Conservation (phyloP, 2,113 vertebrate genomes). For the Centropus unirufus region DNA sequence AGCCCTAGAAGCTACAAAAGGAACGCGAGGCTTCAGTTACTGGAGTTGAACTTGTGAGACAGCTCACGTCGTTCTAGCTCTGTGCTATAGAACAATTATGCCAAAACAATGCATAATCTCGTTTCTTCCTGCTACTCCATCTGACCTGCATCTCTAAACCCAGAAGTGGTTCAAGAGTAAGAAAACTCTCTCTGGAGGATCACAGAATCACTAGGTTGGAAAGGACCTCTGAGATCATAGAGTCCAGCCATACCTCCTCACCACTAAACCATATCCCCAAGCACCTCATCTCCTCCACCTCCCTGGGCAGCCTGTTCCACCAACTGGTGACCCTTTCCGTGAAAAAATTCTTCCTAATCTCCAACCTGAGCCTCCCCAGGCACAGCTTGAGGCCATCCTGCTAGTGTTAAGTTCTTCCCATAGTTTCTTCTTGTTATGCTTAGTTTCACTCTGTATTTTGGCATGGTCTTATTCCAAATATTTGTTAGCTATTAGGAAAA, state of each 20-base stretch:
- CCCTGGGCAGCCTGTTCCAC: too few relatives aligned
- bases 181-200: not conserved
- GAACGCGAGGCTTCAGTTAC: not conserved
- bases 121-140: not conserved
- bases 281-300: too few relatives aligned
- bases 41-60: not conserved
- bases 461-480: rapidly evolving
- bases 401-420: rapidly evolving
- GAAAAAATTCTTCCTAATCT: too few relatives aligned
- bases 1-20: not conserved
- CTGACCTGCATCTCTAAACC: not conserved
- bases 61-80: not conserved
- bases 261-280: too few relatives aligned
- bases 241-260: too few relatives aligned
- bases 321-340: too few relatives aligned
- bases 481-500: not conserved
- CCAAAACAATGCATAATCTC: not conserved
- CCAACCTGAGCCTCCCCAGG: too few relatives aligned
- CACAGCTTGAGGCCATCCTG: too few relatives aligned
- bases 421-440: not conserved
- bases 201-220: too few relatives aligned
- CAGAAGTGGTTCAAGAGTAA: not conserved
- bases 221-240: too few relatives aligned
- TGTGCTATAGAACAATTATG: rapidly evolving
- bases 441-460: not conserved